phyloP scores from a whole-genome alignment of 2,888 invertebrate genomes.

The Sarcophaga subvicina region DNA sequence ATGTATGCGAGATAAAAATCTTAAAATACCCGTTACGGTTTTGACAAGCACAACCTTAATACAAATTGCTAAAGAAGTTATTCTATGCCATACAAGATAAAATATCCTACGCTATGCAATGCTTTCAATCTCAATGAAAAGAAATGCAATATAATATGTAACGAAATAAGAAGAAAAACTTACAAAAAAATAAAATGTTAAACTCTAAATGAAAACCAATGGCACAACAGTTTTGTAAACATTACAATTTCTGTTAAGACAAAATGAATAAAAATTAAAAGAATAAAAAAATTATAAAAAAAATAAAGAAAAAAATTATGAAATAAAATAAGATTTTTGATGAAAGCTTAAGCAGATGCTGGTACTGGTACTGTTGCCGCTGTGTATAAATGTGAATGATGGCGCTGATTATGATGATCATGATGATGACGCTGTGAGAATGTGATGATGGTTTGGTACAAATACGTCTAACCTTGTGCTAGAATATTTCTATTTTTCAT shows the following conservation, averaged over 20 bases:
- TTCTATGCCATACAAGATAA: slow-evolving; percentile 23
- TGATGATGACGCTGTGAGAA: slow-evolving; percentile 17
- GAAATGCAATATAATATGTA: slow-evolving; percentile 1
- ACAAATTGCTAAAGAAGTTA: slow-evolving; percentile 3
- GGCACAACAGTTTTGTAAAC: slow-evolving; percentile 46
- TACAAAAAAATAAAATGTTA: slow-evolving; percentile 10
- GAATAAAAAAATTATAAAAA: background rate
- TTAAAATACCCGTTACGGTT: slow-evolving; percentile 29
- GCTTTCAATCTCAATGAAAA: slow-evolving; percentile 3
- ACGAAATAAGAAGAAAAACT: background rate
- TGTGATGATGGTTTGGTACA: slow-evolving; percentile 7
- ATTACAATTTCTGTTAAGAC: slow-evolving; percentile 34
- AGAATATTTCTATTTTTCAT: slow-evolving; percentile 50
- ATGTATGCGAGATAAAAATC: slow-evolving; percentile 6
- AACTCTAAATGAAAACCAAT: slow-evolving; percentile 37
- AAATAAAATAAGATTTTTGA: slow-evolving; percentile 15
- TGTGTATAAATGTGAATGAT: background rate
- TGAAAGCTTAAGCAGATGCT: slow-evolving; percentile 19
- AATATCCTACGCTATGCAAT: background rate
- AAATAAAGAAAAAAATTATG: too few relatives aligned
- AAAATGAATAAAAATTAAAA: slow-evolving; percentile 34
- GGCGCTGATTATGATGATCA: background rate
- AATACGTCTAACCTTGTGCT: slow-evolving; percentile 60
- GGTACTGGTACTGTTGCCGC: background rate
- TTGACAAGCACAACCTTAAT: slow-evolving; percentile 52